phyloP scores from a whole-genome alignment of 2,797 vertebrate species.

The Poecilia gillii region DNA sequence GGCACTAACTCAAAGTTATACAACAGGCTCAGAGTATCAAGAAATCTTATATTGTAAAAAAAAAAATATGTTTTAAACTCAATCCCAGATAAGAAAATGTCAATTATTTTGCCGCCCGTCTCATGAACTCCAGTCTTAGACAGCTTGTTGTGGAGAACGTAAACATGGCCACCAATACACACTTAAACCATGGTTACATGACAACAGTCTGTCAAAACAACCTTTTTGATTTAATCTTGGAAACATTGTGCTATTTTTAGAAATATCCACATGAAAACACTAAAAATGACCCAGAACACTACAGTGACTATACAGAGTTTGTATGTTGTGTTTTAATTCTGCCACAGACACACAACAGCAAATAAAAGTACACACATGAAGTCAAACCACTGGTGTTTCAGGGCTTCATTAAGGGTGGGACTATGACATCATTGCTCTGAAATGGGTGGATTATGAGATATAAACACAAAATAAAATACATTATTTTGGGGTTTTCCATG shows the following conservation, averaged over 20 bases:
- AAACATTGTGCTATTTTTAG: neutral
- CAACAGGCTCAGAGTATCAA: neutral
- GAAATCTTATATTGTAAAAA: neutral
- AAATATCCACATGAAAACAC: neutral
- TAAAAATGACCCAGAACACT: neutral
- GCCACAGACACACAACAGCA: neutral
- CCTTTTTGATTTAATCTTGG: neutral
- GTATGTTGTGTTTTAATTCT: neutral
- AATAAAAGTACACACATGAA: neutral
- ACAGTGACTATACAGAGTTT: neutral
- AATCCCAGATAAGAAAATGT: neutral
- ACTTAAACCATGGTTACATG: neutral
- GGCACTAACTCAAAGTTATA: neutral
- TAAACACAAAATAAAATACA: neutral
- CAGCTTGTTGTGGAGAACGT: neutral
- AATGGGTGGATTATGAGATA: neutral
- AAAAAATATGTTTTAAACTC: neutral
- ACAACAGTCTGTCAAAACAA: neutral
- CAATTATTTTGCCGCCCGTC: neutral
- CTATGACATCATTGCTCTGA: neutral
- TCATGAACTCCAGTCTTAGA: neutral
- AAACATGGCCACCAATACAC: neutral
- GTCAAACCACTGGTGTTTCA: neutral
- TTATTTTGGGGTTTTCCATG: neutral
- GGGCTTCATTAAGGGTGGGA: neutral